A percentile compares a stretch with the other conserved stretches of the same genome.
phyloP scores from a whole-genome alignment of 53 echinoderm and acorn worm genomes.

The Echinometra lucunter region DNA sequence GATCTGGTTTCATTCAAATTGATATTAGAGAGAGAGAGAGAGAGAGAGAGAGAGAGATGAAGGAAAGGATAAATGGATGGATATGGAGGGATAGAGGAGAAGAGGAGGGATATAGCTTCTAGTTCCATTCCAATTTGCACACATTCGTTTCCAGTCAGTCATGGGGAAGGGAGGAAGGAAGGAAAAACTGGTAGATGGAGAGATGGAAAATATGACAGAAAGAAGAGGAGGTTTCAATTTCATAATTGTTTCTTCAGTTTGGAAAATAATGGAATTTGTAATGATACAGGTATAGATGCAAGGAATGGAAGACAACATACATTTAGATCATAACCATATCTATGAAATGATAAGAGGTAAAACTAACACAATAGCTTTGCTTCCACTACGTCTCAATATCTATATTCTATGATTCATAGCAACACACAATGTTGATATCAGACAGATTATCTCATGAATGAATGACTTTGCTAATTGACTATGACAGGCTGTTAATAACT shows the following conservation, averaged over 20 bases:
- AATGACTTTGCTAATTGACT: neutral
- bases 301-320: neutral
- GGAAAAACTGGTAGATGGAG: neutral
- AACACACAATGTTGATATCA: neutral
- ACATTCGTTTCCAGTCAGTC: neutral
- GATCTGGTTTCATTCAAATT: no score
- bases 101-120: no score
- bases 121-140: no score
- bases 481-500: neutral
- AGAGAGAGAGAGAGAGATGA: no score
- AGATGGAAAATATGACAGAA: neutral
- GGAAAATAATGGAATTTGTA: no score
- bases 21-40: no score
- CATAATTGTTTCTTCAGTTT: no score
- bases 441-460: neutral
- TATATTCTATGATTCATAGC: neutral
- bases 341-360: neutral
- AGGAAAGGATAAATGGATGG: neutral
- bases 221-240: no score
- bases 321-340: neutral
- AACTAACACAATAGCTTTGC: neutral
- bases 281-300: no score
- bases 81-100: no score
- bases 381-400: neutral
- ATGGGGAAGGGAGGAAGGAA: neutral